phyloP scores from a whole-genome alignment of 2,888 invertebrate genomes.

The Xestia c-nigrum region DNA sequence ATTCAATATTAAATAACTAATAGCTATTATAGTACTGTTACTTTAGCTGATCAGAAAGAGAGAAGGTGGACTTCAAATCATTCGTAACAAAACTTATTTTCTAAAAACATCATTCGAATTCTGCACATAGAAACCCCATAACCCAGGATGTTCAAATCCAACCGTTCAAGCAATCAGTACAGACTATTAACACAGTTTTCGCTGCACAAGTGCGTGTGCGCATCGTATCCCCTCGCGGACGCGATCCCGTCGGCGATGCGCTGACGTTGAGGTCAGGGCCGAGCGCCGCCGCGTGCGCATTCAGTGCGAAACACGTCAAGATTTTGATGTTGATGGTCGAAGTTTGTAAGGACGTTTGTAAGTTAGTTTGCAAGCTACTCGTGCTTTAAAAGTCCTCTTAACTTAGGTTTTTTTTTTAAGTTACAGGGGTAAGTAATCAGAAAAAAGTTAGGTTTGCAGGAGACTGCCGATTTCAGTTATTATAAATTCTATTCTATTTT shows the following conservation, averaged over 20 bases:
- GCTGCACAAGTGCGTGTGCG: constrained; percentile 44
- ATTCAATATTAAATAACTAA: not conserved
- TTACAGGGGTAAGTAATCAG: not conserved
- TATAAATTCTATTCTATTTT: too few relatives aligned
- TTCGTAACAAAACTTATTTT: not conserved
- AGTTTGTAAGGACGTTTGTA: not conserved
- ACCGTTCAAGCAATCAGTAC: constrained; percentile 5
- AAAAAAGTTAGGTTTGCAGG: not conserved
- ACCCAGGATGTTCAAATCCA: not conserved
- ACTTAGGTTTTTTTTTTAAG: too few relatives aligned
- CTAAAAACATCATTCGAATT: not conserved
- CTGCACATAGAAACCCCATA: not conserved
- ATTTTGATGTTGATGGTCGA: not conserved
- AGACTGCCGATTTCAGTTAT: not conserved
- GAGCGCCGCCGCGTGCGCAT: constrained; percentile 58
- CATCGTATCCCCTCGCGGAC: constrained; percentile 54
- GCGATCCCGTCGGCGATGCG: constrained; percentile 62
- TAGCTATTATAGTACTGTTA: not conserved
- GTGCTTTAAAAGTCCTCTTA: not conserved
- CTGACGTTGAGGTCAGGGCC: constrained; percentile 75
- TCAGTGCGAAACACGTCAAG: constrained; percentile 5
- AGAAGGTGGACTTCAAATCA: not conserved
- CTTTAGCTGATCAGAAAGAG: not conserved
- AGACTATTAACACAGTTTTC: constrained; percentile 40
- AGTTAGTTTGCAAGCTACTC: not conserved